These are phyloP conservation scores for Pheosia tremula DNA, from an alignment of 2,888 invertebrate genomes.

Conservation along the genomic window DNA sequence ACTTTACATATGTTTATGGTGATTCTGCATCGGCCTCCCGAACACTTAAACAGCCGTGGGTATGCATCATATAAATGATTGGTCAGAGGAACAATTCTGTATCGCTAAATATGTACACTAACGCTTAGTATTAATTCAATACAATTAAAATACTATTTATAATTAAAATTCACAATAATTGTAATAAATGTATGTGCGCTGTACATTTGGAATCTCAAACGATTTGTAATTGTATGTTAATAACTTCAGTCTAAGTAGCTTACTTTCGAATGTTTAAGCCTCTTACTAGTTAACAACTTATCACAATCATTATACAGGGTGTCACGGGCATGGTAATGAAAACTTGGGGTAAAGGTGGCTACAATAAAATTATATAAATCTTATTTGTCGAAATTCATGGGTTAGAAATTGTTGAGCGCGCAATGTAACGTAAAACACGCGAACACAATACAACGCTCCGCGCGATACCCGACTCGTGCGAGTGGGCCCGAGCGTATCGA, in stretches of 20 bases:
- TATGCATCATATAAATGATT: too few species aligned
- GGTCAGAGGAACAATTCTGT: neutral
- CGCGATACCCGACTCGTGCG: too few species aligned
- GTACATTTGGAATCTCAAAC: constrained; percentile 4
- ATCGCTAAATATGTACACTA: neutral
- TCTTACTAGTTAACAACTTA: neutral
- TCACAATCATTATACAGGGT: neutral
- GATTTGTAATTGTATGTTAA: neutral
- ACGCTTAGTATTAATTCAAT: neutral
- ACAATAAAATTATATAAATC: too few species aligned
- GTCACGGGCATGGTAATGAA: too few species aligned
- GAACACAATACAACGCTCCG: too few species aligned
- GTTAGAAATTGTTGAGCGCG: too few species aligned
- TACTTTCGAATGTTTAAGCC: neutral
- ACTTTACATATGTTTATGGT: too few species aligned
- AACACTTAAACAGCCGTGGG: neutral
- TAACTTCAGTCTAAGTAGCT: constrained; percentile 1
- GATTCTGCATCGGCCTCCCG: neutral
- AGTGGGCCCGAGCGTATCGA: too few species aligned
- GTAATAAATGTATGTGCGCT: neutral
- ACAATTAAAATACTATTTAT: neutral
- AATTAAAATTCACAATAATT: neutral
- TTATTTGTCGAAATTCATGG: too few species aligned
- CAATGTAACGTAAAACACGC: too few species aligned
- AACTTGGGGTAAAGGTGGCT: too few species aligned